Evolutionary conservation across 2,888 invertebrate genomes (phyloP).

Genomic region (Synergus itoensis): DNA sequence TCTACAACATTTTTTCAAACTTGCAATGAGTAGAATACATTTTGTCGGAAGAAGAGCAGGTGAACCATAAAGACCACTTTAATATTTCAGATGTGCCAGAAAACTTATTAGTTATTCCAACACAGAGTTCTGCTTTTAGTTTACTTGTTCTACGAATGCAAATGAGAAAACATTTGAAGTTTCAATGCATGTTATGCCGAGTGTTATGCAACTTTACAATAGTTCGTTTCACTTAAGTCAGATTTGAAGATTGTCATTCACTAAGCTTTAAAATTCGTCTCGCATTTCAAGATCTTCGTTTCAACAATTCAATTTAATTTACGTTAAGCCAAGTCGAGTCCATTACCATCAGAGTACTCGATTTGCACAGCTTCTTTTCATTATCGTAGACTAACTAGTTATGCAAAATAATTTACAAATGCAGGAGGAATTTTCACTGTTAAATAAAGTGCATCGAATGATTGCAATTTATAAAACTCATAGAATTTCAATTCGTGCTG

Average conservation of each 20-base stretch:
- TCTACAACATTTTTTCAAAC: neutral
- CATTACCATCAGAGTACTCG: conserved; percentile 10
- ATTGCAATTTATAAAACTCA: too few relatives aligned
- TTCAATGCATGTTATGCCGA: neutral
- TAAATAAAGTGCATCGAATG: too few relatives aligned
- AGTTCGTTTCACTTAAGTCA: neutral
- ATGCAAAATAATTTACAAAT: too few relatives aligned
- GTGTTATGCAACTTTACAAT: neutral
- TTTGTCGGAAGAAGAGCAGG: neutral
- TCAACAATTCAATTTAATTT: conserved; percentile 11
- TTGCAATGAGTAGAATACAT: neutral
- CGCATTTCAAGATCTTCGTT: conserved; percentile 31
- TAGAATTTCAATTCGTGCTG: too few relatives aligned
- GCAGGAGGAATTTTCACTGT: too few relatives aligned
- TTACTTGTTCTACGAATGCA: neutral
- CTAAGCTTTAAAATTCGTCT: conserved; percentile 32
- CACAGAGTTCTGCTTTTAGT: neutral
- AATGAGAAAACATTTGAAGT: neutral
- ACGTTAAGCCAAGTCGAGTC: conserved; percentile 26
- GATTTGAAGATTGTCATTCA: conserved; percentile 20
- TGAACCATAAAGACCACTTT: neutral
- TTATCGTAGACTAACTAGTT: too few relatives aligned
- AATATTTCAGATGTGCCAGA: neutral
- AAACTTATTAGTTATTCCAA: neutral
- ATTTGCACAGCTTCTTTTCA: conserved; percentile 30